Conservation (phyloP, 2,797 vertebrate species). For the Botia almorhae region DNA sequence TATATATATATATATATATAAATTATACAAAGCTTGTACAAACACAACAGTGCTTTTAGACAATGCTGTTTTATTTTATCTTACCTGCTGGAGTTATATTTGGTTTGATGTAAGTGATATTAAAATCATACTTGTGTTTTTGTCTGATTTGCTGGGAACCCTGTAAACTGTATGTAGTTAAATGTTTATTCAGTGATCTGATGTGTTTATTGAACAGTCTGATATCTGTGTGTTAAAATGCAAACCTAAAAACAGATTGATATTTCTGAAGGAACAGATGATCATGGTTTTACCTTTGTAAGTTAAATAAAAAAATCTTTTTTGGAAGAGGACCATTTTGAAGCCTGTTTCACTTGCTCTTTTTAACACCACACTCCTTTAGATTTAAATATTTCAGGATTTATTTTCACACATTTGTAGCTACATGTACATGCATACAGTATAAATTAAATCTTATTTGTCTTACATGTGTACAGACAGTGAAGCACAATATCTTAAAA, state of each 20-base stretch:
- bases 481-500: slow-evolving; percentile 7
- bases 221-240: slow-evolving; percentile 75
- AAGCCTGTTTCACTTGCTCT: slow-evolving; percentile 19
- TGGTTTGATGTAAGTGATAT: slow-evolving; percentile 91
- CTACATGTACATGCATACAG: slow-evolving; percentile 6
- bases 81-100: slow-evolving; percentile 89
- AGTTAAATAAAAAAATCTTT: slow-evolving; percentile 88
- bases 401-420: slow-evolving; percentile 41
- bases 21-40: slow-evolving; percentile 92
- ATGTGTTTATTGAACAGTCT: slow-evolving; percentile 77
- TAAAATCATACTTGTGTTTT: slow-evolving; percentile 88
- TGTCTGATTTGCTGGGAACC: slow-evolving; percentile 82
- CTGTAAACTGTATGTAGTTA: slow-evolving; percentile 84
- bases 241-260: slow-evolving; percentile 73
- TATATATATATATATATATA: slow-evolving; percentile 69
- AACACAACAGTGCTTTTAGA: slow-evolving; percentile 90
- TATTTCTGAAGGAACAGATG: slow-evolving; percentile 81
- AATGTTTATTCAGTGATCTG: slow-evolving; percentile 82
- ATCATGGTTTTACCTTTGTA: slow-evolving; percentile 89
- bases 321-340: slow-evolving; percentile 81
- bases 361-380: not conserved
- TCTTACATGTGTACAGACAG: not conserved
- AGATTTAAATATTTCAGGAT: slow-evolving; percentile 24
- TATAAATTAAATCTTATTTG: slow-evolving; percentile 1
- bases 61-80: slow-evolving; percentile 82